phyloP scores from a whole-genome alignment of 2,888 invertebrate species.

The Drosophila tripunctata region DNA sequence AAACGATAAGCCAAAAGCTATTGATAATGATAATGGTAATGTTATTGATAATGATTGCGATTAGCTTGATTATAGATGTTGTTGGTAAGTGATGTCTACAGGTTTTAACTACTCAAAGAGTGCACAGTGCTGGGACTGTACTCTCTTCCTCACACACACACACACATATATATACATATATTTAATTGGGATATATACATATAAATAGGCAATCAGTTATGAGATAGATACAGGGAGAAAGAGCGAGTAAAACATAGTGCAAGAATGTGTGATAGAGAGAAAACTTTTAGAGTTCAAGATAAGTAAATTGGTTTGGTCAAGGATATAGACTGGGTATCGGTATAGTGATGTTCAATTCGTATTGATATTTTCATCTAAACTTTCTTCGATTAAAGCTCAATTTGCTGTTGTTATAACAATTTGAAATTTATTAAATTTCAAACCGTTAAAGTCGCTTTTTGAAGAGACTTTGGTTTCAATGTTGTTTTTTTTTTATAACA shows the following conservation, averaged over 20 bases:
- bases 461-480: too few species aligned
- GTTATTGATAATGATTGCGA: conserved; percentile 9
- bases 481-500: too few species aligned
- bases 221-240: conserved; percentile 16
- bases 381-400: too few species aligned
- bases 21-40: conserved; percentile 14
- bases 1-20: conserved; percentile 39
- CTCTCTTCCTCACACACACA: conserved; percentile 9
- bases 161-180: conserved; percentile 20
- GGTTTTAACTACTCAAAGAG: conserved; percentile 6
- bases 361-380: too few species aligned
- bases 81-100: background rate
- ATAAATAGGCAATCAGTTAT: conserved; percentile 8
- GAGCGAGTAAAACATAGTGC: conserved; percentile 16
- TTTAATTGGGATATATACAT: conserved; percentile 4
- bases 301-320: background rate
- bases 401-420: too few species aligned
- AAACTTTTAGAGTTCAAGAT: conserved; percentile 16
- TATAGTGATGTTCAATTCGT: too few species aligned
- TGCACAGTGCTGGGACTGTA: background rate
- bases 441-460: too few species aligned
- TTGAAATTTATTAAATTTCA: too few species aligned
- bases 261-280: conserved; percentile 24
- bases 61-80: background rate
- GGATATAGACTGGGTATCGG: background rate